These are phyloP conservation scores for Accipiter cooperii DNA, from an alignment of 2,113 vertebrate genomes.

Conservation along the genomic window DNA sequence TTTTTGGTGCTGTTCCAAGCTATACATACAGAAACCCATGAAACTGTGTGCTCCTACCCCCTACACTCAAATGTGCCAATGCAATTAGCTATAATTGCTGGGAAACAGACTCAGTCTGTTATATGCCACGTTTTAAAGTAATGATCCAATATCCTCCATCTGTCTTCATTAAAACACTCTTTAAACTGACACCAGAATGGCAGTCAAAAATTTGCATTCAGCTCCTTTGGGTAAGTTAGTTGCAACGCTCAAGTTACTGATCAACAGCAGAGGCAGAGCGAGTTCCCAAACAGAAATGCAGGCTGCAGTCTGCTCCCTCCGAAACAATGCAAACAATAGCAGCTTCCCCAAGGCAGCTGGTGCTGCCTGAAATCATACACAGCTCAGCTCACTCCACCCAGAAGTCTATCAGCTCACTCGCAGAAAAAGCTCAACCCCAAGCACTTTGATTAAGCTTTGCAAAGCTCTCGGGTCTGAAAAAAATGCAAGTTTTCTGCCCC, in stretches of 20 bases:
- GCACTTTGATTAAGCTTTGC: neutral
- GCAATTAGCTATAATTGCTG: constrained; percentile 51
- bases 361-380: neutral
- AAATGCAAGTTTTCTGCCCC: neutral
- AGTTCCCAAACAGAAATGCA: neutral
- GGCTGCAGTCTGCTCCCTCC: neutral
- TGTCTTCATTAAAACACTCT: constrained; percentile 30
- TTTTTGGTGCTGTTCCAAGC: neutral
- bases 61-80: neutral
- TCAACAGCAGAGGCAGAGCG: neutral
- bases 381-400: constrained; percentile 16
- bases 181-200: constrained; percentile 9
- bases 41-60: neutral
- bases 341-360: neutral
- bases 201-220: neutral
- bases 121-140: constrained; percentile 46
- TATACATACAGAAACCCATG: neutral
- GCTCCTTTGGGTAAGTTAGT: neutral
- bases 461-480: neutral
- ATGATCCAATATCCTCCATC: constrained; percentile 45
- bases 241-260: constrained; percentile 7
- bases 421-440: neutral
- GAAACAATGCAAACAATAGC: constrained; percentile 21
- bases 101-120: constrained; percentile 38
- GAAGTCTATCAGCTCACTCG: neutral